A percentile compares a stretch with the other conserved stretches of the same genome.
Evolutionary conservation across 2,888 invertebrate species (phyloP).

Genomic region (Ophioninae sp.): DNA sequence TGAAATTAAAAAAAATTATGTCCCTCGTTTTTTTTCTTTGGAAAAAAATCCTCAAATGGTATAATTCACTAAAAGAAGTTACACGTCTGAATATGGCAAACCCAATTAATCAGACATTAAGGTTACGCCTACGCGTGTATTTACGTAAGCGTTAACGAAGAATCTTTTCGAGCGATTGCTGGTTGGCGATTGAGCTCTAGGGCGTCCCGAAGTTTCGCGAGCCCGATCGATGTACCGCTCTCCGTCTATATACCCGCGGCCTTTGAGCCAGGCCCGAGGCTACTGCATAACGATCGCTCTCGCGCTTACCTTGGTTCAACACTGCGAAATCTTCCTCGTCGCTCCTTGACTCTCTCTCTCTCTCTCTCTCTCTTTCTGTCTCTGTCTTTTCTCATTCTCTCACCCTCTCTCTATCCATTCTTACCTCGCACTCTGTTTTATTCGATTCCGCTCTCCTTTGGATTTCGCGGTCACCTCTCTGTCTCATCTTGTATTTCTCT

Average conservation of each 20-base stretch:
- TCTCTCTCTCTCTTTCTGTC: conserved; percentile 6
- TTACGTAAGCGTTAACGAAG: background rate
- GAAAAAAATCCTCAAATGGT: too few relatives aligned
- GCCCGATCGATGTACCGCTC: conserved; percentile 57
- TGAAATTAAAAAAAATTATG: too few relatives aligned
- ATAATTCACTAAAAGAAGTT: background rate
- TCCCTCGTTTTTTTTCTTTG: too few relatives aligned
- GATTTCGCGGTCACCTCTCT: background rate
- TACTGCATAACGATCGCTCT: conserved; percentile 62
- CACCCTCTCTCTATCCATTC: background rate
- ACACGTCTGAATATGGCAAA: background rate
- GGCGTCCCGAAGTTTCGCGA: conserved; percentile 26
- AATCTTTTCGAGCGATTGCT: conserved; percentile 16
- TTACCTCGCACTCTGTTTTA: background rate
- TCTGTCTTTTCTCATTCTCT: background rate
- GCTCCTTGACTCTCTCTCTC: conserved; percentile 18
- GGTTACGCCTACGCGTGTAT: background rate
- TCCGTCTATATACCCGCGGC: conserved; percentile 30
- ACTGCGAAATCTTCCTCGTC: conserved; percentile 3
- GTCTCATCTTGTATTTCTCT: background rate
- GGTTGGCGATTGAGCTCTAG: conserved; percentile 28
- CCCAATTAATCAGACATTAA: background rate
- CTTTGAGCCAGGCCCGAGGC: conserved; percentile 58
- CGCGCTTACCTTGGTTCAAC: conserved; percentile 18
- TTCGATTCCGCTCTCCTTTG: background rate